Conservation (phyloP, 2,888 invertebrate species). For the Anthrax anthrax region DNA sequence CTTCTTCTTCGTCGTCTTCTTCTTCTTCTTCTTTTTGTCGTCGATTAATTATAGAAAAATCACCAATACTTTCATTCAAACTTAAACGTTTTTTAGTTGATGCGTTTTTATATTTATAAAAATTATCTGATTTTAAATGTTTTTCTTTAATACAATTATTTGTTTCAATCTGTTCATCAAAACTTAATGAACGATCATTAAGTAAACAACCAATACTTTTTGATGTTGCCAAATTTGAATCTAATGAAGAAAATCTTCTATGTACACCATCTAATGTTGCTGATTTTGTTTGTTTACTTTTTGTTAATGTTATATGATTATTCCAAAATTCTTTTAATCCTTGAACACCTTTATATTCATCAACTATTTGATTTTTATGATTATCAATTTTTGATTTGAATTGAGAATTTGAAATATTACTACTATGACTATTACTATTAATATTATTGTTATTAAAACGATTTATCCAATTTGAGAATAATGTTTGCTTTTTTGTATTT, state of each 20-base stretch:
- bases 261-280: conserved; percentile 12
- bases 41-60: conserved; percentile 16
- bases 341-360: conserved; percentile 30
- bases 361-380: not conserved
- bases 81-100: conserved; percentile 11
- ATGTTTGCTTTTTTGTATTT: too few relatives aligned
- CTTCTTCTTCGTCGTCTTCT: too few relatives aligned
- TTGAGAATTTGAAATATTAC: not conserved
- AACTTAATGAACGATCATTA: not conserved
- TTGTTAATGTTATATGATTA: conserved; percentile 24
- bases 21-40: not conserved
- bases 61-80: conserved; percentile 8
- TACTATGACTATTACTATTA: not conserved
- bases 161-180: not conserved
- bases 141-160: not conserved
- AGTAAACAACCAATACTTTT: conserved; percentile 6
- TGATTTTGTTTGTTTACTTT: conserved; percentile 14
- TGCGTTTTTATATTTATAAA: conserved; percentile 34
- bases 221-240: conserved; percentile 2
- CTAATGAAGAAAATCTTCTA: not conserved
- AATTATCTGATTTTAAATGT: conserved; percentile 28
- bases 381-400: not conserved
- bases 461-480: not conserved
- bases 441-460: not conserved
- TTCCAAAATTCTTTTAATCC: conserved; percentile 31